Conservation (phyloP, 2,888 invertebrate genomes). For the Drosophila mettleri region DNA sequence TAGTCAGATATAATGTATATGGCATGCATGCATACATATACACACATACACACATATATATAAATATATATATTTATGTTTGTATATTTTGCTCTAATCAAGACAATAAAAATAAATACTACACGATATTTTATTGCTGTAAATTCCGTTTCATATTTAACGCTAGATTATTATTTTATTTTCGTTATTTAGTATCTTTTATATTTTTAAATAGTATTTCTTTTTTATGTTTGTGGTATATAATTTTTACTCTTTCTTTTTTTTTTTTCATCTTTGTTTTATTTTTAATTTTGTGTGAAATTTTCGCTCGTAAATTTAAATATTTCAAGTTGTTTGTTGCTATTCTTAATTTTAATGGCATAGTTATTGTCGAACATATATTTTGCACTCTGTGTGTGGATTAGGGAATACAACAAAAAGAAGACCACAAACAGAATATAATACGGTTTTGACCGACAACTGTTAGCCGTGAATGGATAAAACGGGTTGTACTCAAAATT, state of each 20-base stretch:
- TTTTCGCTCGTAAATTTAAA: slow-evolving; percentile 47
- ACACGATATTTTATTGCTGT: slow-evolving; percentile 48
- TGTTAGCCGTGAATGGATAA: slow-evolving; percentile 12
- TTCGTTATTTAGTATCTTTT: slow-evolving; percentile 20
- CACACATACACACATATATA: slow-evolving; percentile 1
- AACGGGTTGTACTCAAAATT: background rate
- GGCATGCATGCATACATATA: slow-evolving; percentile 25
- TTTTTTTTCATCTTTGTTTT: slow-evolving; percentile 10
- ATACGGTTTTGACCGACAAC: slow-evolving; percentile 1
- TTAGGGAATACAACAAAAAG: slow-evolving; percentile 27
- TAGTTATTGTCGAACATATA: slow-evolving; percentile 40
- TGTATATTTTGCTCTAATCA: slow-evolving; percentile 61
- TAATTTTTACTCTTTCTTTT: slow-evolving; percentile 1
- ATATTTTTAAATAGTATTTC: slow-evolving; percentile 28
- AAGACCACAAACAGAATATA: background rate
- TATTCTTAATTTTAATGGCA: slow-evolving; percentile 46
- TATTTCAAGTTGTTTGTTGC: slow-evolving; percentile 33
- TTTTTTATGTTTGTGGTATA: slow-evolving; percentile 7
- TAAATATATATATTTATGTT: slow-evolving; percentile 1
- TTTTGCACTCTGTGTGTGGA: slow-evolving; percentile 26
- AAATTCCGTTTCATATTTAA: slow-evolving; percentile 48
- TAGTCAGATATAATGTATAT: slow-evolving; percentile 12
- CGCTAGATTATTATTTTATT: slow-evolving; percentile 26
- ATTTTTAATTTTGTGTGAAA: slow-evolving; percentile 43
- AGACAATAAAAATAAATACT: slow-evolving; percentile 75